A percentile compares a stretch with the other conserved stretches of the same genome.
Conservation (phyloP, 2,113 vertebrate genomes). For the Cyphomyrus plagiostoma region DNA sequence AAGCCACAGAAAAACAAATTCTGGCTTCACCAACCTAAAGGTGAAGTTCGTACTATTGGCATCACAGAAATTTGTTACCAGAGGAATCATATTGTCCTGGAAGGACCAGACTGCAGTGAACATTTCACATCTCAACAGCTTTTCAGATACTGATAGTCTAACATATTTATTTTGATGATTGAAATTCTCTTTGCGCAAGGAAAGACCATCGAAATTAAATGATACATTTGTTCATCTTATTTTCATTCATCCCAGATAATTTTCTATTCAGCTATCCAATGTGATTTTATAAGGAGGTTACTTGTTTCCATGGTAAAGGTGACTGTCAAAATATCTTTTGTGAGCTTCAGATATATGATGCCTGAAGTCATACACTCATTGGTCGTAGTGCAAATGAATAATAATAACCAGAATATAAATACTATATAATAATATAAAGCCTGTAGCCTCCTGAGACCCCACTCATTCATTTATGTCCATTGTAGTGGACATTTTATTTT, state of each 20-base stretch:
- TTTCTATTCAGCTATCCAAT: not conserved
- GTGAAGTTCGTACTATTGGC: slow-evolving; percentile 21
- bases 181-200: not conserved
- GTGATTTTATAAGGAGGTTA: not conserved
- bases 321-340: not conserved
- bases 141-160: not conserved
- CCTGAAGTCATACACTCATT: not conserved
- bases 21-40: slow-evolving; percentile 21
- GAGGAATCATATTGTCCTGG: slow-evolving; percentile 26
- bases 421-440: not conserved
- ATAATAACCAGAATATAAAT: not conserved
- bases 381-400: too few relatives aligned
- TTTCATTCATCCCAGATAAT: not conserved
- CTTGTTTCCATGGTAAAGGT: not conserved
- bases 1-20: not conserved
- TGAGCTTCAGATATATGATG: not conserved
- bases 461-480: too few relatives aligned
- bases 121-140: not conserved
- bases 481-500: too few relatives aligned
- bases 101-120: not conserved
- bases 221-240: not conserved
- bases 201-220: not conserved
- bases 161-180: not conserved
- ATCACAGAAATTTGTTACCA: slow-evolving; percentile 26
- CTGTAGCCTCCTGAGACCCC: too few relatives aligned